A percentile compares a stretch with the other conserved stretches of the same genome.
Evolutionary conservation across 2,888 invertebrate genomes (phyloP).

Genomic region (Drosophila ochracea): DNA sequence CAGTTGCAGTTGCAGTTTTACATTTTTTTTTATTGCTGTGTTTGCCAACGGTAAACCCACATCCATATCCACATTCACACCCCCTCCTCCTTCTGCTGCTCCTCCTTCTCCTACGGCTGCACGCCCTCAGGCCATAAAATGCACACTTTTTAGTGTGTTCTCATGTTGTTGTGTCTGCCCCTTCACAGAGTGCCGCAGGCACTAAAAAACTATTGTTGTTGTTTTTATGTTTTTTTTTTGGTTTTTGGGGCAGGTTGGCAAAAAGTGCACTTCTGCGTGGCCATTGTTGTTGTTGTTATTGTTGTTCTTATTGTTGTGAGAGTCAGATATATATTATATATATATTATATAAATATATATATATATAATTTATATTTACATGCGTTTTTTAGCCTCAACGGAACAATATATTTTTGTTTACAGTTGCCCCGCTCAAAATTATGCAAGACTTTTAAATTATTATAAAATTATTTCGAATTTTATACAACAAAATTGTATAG

Average conservation of each 20-base stretch:
- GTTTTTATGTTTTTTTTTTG: not conserved
- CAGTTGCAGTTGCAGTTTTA: slow-evolving; percentile 30
- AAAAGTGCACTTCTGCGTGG: slow-evolving; percentile 44
- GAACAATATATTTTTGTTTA: not conserved
- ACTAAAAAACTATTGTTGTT: slow-evolving; percentile 17
- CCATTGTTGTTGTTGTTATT: slow-evolving; percentile 7
- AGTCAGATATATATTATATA: slow-evolving; percentile 6
- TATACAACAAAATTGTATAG: not conserved
- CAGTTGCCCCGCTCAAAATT: not conserved
- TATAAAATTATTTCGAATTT: not conserved
- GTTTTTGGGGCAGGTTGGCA: slow-evolving; percentile 8
- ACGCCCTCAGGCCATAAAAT: slow-evolving; percentile 1
- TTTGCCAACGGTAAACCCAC: slow-evolving; percentile 17
- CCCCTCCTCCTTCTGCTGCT: not conserved
- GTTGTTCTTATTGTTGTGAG: slow-evolving; percentile 3
- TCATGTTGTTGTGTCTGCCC: slow-evolving; percentile 11
- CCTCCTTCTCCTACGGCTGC: not conserved
- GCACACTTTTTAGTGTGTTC: slow-evolving; percentile 9
- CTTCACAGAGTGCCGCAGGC: slow-evolving; percentile 15
- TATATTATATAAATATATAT: not conserved
- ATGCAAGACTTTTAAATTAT: no score
- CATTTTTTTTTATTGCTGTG: slow-evolving; percentile 33
- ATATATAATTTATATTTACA: slow-evolving; percentile 5
- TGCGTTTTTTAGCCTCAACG: slow-evolving; percentile 2
- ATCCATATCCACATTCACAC: not conserved